A percentile compares a stretch with the other conserved stretches of the same genome.
Conservation (phyloP, 2,797 vertebrate genomes). For the Sorex maritimensis region DNA sequence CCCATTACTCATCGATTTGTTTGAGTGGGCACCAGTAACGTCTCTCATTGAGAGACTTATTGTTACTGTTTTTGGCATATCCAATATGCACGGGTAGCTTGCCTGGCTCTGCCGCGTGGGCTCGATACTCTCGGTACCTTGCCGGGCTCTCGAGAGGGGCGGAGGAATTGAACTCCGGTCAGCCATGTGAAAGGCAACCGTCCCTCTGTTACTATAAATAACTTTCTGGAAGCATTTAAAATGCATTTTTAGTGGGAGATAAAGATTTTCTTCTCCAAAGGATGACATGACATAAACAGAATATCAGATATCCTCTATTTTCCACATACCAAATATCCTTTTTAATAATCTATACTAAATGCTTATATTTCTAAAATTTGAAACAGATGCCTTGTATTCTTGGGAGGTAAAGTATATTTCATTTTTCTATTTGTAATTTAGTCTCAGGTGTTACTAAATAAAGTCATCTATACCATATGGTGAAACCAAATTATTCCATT, state of each 20-base stretch:
- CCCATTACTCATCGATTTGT: no score
- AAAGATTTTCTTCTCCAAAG: neutral
- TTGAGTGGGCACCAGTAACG: no score
- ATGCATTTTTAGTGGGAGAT: neutral
- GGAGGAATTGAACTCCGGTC: no score
- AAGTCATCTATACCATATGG: neutral
- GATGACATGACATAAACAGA: neutral
- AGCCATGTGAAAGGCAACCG: no score
- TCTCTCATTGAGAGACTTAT: no score
- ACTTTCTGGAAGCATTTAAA: neutral
- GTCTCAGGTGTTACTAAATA: neutral
- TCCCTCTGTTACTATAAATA: neutral
- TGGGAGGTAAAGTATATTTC: neutral
- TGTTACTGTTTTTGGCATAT: no score
- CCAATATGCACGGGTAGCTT: no score
- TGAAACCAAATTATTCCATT: neutral
- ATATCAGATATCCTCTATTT: neutral
- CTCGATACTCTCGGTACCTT: no score
- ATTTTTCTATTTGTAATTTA: neutral
- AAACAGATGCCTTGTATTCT: neutral
- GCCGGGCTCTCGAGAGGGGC: no score
- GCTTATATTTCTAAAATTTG: neutral
- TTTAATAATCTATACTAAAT: constrained; percentile 3
- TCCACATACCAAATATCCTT: neutral
- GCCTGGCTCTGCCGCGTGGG: no score